Conservation (phyloP, 2,113 vertebrate genomes). For the Protobothrops mucrosquamatus region DNA sequence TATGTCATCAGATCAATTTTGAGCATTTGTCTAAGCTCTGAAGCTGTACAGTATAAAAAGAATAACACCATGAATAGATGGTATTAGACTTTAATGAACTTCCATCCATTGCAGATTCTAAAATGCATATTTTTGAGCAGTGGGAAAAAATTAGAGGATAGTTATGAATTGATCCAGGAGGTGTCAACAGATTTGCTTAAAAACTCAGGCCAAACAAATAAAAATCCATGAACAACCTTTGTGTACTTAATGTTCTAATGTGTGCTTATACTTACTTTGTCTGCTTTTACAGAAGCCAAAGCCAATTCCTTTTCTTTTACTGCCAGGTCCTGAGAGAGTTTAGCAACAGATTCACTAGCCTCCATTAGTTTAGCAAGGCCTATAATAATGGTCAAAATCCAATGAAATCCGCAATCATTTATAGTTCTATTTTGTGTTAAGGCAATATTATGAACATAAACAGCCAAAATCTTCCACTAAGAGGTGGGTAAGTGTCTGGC, state of each 20-base stretch:
- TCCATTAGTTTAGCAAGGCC: slow-evolving; percentile 84
- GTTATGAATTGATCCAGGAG: neutral
- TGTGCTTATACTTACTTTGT: slow-evolving; percentile 70
- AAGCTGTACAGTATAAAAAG: neutral
- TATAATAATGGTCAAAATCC: slow-evolving; percentile 36
- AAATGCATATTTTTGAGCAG: neutral
- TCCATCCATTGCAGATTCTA: neutral
- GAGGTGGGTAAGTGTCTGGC: neutral
- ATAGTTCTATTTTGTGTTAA: neutral
- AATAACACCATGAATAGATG: neutral
- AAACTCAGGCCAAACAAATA: neutral
- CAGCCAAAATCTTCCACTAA: neutral
- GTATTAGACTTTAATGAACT: neutral
- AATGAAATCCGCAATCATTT: slow-evolving; percentile 4
- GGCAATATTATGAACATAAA: neutral
- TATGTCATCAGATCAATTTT: neutral
- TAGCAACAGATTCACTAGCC: slow-evolving; percentile 78
- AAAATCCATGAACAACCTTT: neutral
- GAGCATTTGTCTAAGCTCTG: neutral
- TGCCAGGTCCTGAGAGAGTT: slow-evolving; percentile 70
- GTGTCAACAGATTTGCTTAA: neutral
- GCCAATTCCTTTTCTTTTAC: slow-evolving; percentile 84
- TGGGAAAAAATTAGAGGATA: neutral
- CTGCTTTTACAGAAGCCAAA: slow-evolving; percentile 78
- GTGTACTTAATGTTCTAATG: neutral